Base-by-base conservation (phyloP, 2,888 invertebrate genomes). In the Lottia scabra region DNA sequence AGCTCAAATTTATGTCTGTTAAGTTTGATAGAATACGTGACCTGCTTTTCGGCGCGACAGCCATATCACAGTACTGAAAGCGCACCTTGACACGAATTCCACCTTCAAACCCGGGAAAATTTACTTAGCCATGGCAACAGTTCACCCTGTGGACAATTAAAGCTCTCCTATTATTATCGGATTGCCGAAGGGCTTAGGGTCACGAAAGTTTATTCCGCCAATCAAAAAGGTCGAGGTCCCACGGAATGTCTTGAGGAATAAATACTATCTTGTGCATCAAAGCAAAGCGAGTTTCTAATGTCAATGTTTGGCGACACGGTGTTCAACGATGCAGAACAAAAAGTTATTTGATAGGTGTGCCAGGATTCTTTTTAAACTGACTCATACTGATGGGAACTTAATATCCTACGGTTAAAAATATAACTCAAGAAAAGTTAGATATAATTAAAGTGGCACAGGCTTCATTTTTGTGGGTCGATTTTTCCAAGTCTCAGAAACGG, bases 181-280 rank as follows among this genome's bases (percentile, higher is more conserved):
- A 56, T 56, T 56, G 56, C 56, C 56, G 56, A 23, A 56, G 56
- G 56, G 56, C 56, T 56, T 56, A 56, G 56, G 56, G 56, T 56
- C 56, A 56, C 56, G 19, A 56, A 56, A 56, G 56, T 56, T 56
- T 56, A 56, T 56, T 56, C 56, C 56, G 56, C 56, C 56, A 56
- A 56, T 56, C 56, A 56, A 56, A 56, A 23, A 23, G 56, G 19
- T 23, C 56, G 56, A 56, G 56, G 56, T 56, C 56, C 56, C 56
- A 23, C 56, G 56, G 56, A 56, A 56, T 56, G 56, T 56, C 56
- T 56, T 19, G 23, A 56, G 56, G 56, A 56, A 56, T 56, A 56
- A 56, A 56, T 56, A 56, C 56, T 56, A 56, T 56, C 56, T 56
- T 56, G 56, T 56, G 56, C 56, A 56, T 56, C 56, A 56, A 56